phyloP scores from a whole-genome alignment of 2,888 invertebrate genomes.

The Mesorhabditis belari region DNA sequence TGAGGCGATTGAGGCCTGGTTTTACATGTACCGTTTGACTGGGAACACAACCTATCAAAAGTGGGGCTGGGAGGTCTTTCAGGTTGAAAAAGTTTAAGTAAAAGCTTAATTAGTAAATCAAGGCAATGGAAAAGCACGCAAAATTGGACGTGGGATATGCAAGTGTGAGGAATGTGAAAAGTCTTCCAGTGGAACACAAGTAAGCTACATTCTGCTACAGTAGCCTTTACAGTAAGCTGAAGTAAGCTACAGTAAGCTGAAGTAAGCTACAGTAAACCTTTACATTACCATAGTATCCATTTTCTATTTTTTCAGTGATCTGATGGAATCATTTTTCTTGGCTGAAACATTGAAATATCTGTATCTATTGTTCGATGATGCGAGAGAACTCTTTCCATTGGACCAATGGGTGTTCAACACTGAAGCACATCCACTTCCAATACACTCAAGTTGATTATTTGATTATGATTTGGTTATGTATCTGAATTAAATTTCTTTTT shows the following conservation, averaged over 20 bases:
- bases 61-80: constrained; percentile 94
- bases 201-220: constrained; percentile 6
- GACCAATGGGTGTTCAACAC: constrained; percentile 81
- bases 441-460: no score
- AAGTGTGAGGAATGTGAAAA: constrained; percentile 83
- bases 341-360: constrained; percentile 91
- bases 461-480: no score
- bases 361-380: constrained; percentile 76
- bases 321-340: constrained; percentile 96
- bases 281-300: no score
- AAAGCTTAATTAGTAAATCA: no score
- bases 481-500: no score
- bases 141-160: constrained; percentile 77
- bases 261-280: no score
- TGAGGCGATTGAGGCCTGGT: constrained; percentile 91
- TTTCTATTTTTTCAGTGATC: constrained; percentile 71
- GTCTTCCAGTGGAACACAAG: constrained; percentile 54
- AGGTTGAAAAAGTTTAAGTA: no score
- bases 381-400: constrained; percentile 60
- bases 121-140: constrained; percentile 82
- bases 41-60: constrained; percentile 86
- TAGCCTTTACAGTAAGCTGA: constrained; percentile 44
- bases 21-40: constrained; percentile 89
- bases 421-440: constrained; percentile 89
- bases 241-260: neutral